A percentile compares a stretch with the other conserved stretches of the same genome.
These are phyloP conservation scores for Sternarchorhynchus goeldii DNA, from an alignment of 2,797 vertebrate species.

Conservation along the genomic window DNA sequence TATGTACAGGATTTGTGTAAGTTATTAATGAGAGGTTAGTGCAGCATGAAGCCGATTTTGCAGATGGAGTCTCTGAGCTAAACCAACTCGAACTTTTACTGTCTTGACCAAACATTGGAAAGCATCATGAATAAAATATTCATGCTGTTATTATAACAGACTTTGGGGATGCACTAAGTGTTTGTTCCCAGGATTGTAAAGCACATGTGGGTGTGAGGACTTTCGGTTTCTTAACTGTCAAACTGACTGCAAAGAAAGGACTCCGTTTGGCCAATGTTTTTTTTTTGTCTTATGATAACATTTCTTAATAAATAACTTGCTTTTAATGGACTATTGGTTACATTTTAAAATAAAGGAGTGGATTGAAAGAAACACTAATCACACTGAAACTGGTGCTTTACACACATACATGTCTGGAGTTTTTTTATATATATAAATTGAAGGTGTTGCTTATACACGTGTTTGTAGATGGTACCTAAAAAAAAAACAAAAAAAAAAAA, in stretches of 20 bases:
- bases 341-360: not conserved
- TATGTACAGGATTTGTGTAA: conserved; percentile 87
- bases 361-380: no score
- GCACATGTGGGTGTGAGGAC: conserved; percentile 65
- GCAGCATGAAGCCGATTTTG: conserved; percentile 37
- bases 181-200: conserved; percentile 71
- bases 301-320: conserved; percentile 63
- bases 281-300: conserved; percentile 76
- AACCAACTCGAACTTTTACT: conserved; percentile 16
- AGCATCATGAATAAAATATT: conserved; percentile 52
- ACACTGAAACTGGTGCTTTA: no score
- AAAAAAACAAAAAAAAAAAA: no score
- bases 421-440: no score
- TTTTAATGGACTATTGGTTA: conserved; percentile 62
- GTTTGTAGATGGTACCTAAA: no score
- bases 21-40: conserved; percentile 72
- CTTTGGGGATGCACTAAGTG: conserved; percentile 61
- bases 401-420: no score
- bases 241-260: conserved; percentile 7
- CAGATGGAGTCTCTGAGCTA: conserved; percentile 26
- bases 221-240: conserved; percentile 51
- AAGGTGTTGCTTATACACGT: no score
- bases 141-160: conserved; percentile 71
- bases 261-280: conserved; percentile 63
- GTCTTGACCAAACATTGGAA: conserved; percentile 13